Evolutionary conservation across 1,140 invertebrate species (phyloP).

Genomic region (Drosophila obscura): DNA sequence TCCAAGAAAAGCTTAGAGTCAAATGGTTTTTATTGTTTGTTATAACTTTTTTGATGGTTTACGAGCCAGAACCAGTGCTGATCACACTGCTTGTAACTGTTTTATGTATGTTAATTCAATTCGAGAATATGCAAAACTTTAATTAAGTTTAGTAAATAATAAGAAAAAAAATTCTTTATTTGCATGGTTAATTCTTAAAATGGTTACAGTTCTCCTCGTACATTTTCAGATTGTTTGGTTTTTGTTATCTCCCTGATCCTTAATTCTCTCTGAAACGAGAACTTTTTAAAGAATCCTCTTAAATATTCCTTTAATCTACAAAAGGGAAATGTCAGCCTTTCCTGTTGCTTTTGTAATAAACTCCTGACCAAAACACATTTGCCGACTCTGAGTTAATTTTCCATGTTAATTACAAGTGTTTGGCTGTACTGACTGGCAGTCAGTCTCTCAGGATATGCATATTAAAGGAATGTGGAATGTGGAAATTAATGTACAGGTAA

Average conservation of each 20-base stretch:
- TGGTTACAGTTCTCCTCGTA: too few species aligned
- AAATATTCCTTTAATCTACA: constrained; percentile 7
- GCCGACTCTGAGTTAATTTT: constrained; percentile 9
- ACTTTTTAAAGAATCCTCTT: not conserved
- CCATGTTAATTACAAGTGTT: constrained; percentile 32
- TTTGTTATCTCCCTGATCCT: not conserved
- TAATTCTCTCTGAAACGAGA: not conserved
- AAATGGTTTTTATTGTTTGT: constrained; percentile 28
- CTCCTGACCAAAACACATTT: not conserved
- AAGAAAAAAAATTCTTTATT: not conserved
- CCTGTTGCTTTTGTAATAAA: not conserved
- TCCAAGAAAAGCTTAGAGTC: constrained; percentile 16
- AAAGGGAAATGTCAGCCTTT: constrained; percentile 3
- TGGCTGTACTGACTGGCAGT: not conserved
- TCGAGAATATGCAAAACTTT: constrained; percentile 19
- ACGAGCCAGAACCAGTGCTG: constrained; percentile 30
- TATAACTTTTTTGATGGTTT: constrained; percentile 21
- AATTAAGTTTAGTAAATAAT: not conserved
- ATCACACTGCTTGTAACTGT: constrained; percentile 23
- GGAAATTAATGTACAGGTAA: not conserved
- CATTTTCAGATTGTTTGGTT: not conserved
- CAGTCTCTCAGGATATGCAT: constrained; percentile 28
- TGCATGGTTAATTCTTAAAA: too few species aligned
- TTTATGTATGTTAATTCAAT: constrained; percentile 17
- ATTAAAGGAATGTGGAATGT: not conserved